phyloP scores from a whole-genome alignment of 2,888 invertebrate genomes.

The Lasioglossum figueresi region DNA sequence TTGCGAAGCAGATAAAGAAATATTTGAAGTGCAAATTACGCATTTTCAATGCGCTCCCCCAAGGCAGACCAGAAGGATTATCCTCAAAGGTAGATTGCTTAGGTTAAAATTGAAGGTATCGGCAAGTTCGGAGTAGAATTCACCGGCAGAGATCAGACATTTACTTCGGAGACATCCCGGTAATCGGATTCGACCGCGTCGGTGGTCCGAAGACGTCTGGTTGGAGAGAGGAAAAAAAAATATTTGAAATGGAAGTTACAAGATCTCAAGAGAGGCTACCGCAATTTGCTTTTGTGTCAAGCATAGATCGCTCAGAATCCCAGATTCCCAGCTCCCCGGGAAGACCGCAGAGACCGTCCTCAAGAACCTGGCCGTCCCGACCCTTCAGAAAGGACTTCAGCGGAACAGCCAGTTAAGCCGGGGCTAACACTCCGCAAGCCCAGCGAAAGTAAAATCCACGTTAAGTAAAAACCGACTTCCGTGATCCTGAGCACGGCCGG shows the following conservation, averaged over 20 bases:
- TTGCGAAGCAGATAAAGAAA: not conserved
- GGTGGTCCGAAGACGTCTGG: not conserved
- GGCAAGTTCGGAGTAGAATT: not conserved
- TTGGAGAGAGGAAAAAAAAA: not conserved
- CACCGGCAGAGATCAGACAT: not conserved
- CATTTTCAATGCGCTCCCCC: not conserved
- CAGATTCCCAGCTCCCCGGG: constrained; percentile 2
- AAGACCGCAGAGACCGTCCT: constrained; percentile 11
- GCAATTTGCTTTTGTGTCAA: constrained; percentile 16
- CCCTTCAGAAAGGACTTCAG: constrained; percentile 9
- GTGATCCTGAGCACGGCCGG: not conserved
- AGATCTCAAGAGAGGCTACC: constrained; percentile 12
- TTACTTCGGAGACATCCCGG: not conserved
- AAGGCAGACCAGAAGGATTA: not conserved
- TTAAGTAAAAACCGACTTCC: constrained; percentile 11
- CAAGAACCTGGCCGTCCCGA: not conserved
- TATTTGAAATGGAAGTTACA: constrained; percentile 10
- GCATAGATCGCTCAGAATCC: constrained; percentile 10
- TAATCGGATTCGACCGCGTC: not conserved
- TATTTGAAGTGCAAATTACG: not conserved
- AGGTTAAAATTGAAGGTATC: not conserved
- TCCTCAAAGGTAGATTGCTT: not conserved
- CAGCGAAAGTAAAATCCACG: constrained; percentile 6
- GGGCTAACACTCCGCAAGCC: not conserved
- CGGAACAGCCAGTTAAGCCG: constrained; percentile 12